Percentiles rank a stretch among this genome's conserved stretches.
These are phyloP conservation scores for Myrmecobius fasciatus DNA, from an alignment of 2,113 vertebrate species.

Conservation along the genomic window DNA sequence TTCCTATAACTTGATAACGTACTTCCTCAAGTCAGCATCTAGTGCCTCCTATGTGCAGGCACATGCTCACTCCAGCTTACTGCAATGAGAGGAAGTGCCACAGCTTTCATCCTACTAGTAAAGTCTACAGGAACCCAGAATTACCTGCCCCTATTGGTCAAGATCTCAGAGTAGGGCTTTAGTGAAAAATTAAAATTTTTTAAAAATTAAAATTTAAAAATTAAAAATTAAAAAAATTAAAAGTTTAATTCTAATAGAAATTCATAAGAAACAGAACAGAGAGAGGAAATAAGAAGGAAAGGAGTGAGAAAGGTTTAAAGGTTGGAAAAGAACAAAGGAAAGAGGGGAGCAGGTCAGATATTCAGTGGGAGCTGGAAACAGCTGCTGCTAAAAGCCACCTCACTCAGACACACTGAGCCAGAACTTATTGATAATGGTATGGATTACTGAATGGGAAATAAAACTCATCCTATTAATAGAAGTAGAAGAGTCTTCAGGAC, in stretches of 20 bases:
- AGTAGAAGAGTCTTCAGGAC: constrained; percentile 17
- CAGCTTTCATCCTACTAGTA: neutral
- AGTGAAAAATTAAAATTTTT: neutral
- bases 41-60: no score
- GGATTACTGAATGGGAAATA: neutral
- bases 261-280: neutral
- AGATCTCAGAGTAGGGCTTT: neutral
- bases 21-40: neutral
- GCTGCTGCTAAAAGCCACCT: neutral
- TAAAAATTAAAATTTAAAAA: no score
- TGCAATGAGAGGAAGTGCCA: neutral
- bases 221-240: no score
- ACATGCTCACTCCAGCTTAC: neutral
- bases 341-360: neutral
- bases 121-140: neutral
- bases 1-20: neutral
- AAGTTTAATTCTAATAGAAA: constrained; percentile 19
- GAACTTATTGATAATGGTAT: no score
- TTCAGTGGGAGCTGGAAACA: neutral
- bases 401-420: neutral
- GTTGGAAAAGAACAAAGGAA: no score
- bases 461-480: constrained; percentile 31
- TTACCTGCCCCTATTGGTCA: neutral
- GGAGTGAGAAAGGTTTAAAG: constrained; percentile 45
- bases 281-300: constrained; percentile 11